phyloP scores from a whole-genome alignment of 1,140 invertebrate species.

The Zophobas atratus region DNA sequence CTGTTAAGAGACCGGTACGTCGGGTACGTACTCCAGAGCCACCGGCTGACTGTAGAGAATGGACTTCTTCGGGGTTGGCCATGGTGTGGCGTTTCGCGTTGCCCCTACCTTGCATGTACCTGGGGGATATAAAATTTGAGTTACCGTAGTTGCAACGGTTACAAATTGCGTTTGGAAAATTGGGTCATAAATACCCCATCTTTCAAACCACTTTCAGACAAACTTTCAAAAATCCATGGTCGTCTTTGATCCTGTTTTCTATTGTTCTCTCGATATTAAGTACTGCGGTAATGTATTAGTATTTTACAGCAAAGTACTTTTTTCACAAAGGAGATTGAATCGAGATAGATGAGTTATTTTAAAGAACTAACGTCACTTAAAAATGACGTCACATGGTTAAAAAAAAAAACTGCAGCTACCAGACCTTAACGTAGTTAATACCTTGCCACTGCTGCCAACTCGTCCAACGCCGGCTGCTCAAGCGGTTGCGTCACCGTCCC shows the following conservation, averaged over 20 bases:
- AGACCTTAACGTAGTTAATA: constrained; percentile 50
- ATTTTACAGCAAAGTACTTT: too few species aligned
- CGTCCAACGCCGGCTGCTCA: constrained; percentile 65
- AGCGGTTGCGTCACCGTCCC: constrained; percentile 59
- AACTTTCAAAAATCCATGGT: too few species aligned
- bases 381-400: constrained; percentile 28
- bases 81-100: constrained; percentile 78
- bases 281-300: too few species aligned
- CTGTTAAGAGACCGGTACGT: constrained; percentile 84
- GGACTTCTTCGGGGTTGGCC: constrained; percentile 77
- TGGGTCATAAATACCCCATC: too few species aligned
- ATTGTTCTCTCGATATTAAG: too few species aligned
- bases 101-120: constrained; percentile 83
- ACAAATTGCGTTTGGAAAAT: too few species aligned
- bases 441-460: constrained; percentile 71
- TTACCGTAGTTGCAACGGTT: too few species aligned
- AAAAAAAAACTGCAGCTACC: neutral
- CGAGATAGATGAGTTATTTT: too few species aligned
- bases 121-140: constrained; percentile 60
- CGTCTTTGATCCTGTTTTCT: too few species aligned
- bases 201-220: neutral
- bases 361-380: neutral
- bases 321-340: too few species aligned
- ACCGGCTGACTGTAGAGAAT: constrained; percentile 71
- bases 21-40: constrained; percentile 74